Conservation (phyloP, 2,888 invertebrate species). For the Acanthococcus lagerstroemiae region DNA sequence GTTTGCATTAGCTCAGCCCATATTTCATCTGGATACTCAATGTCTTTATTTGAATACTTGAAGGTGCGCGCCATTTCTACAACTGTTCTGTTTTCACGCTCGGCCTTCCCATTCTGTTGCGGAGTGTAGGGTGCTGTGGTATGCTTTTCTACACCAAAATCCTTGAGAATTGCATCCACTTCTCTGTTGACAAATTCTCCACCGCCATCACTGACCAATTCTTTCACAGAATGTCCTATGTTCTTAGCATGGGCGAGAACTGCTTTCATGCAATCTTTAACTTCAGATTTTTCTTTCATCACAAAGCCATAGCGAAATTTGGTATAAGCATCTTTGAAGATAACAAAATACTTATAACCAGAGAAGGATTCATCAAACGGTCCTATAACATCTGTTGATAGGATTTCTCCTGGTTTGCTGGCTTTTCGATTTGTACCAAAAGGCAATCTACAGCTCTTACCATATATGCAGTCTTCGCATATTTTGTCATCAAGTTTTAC, state of each 20-base stretch:
- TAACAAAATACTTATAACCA: conserved; percentile 35
- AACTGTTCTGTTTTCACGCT: conserved; percentile 34
- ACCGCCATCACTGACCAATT: conserved; percentile 39
- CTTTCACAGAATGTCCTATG: conserved; percentile 35
- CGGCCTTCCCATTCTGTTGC: conserved; percentile 33
- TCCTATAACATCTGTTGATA: conserved; percentile 38
- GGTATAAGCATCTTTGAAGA: conserved; percentile 37
- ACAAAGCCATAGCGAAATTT: conserved; percentile 37
- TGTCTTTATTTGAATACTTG: conserved; percentile 32
- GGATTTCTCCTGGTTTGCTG: conserved; percentile 27
- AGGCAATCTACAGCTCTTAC: conserved; percentile 38
- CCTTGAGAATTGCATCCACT: conserved; percentile 34
- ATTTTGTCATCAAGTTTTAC: conserved; percentile 36
- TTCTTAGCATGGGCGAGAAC: conserved; percentile 31
- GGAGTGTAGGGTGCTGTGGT: conserved; percentile 33
- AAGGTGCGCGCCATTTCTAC: conserved; percentile 35
- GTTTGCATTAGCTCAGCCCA: conserved; percentile 33
- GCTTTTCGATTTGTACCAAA: conserved; percentile 35
- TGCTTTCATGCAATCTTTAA: conserved; percentile 25
- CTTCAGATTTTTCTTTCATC: conserved; percentile 33
- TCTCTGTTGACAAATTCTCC: conserved; percentile 38
- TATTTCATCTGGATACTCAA: conserved; percentile 32
- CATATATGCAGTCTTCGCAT: conserved; percentile 38
- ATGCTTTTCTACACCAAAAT: conserved; percentile 32
- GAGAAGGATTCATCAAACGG: conserved; percentile 37